Conservation (phyloP, 2,797 vertebrate species). For the Clarias pachynema region DNA sequence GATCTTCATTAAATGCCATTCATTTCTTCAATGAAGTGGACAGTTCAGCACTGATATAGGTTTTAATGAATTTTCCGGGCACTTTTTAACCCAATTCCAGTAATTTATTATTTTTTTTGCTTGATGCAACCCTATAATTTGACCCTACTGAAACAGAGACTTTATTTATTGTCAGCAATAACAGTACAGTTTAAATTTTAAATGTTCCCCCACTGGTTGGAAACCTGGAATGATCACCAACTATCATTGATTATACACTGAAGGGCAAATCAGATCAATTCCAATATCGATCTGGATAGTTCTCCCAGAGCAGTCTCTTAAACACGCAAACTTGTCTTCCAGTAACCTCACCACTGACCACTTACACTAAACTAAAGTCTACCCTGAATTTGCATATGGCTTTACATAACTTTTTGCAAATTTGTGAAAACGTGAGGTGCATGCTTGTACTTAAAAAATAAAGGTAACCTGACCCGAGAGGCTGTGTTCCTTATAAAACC, state of each 20-base stretch:
- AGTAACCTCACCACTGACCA: too few relatives aligned
- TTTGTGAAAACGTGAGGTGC: not conserved
- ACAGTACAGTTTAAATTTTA: not conserved
- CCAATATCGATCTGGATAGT: not conserved
- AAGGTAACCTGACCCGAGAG: not conserved
- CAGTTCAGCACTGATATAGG: too few relatives aligned
- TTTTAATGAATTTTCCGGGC: too few relatives aligned
- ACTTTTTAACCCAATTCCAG: too few relatives aligned
- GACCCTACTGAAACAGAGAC: too few relatives aligned
- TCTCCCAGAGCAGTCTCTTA: not conserved
- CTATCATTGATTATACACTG: not conserved
- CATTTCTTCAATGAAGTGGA: too few relatives aligned
- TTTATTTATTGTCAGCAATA: not conserved
- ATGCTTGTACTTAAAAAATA: not conserved
- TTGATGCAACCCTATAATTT: too few relatives aligned
- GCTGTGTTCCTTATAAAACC: not conserved
- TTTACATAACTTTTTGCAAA: not conserved
- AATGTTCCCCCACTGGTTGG: not conserved
- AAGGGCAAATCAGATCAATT: not conserved
- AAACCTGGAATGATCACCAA: not conserved
- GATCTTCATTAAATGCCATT: too few relatives aligned
- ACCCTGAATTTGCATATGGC: not conserved
- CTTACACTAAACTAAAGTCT: not conserved
- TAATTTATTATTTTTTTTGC: too few relatives aligned
- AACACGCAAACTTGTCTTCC: not conserved